Evolutionary conservation across 92 coral and sea anemone species (phyloP), one percentile per base, ranked within the genome.

Genomic region (Zoanthus sociatus): DNA sequence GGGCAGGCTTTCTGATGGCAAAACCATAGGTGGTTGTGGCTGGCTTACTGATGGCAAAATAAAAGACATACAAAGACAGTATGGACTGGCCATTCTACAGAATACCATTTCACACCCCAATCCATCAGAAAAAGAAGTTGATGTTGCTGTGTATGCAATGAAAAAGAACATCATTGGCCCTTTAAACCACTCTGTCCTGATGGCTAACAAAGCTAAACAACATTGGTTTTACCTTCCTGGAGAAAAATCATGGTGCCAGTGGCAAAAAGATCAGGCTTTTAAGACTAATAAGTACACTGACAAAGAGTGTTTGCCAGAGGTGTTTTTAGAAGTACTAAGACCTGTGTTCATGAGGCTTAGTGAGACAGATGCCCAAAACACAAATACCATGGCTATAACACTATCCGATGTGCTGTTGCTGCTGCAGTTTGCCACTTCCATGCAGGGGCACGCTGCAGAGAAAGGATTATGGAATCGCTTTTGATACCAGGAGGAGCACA

Each of bases 1-100:
- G 67, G 89, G 83, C 7, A 89, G 83, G 81, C 85, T 92, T 45
- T 75, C 84, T 42, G 89, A 91, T 88, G 89, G 78, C 33, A 79
- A 91, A 77, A 51, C 84, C 51, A 85, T 84, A 45, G 92, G 92
- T 9, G 92, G 82, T 60, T 53, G 13, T 21, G 94, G 89, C 9
- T 73, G 86, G 42, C 92, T 84, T 45, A 83, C 78, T 1, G 94
- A 91, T 58, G 74, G 72, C 0, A 84, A 32, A 79, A 83, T 88
- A 18, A 89, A 89, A 47, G 70, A 84, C 21, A 50, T 92, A n/a
- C 94, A 91, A 56, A 91, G 79, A 42, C 75, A 88, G 75, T 84
- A 84, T 91, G 94, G 92, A 14, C 83, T 89, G 50, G 90, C 92
- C 11, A 88, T 92, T 68, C 83, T 90, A 67, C 92, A 89, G 46